Base-by-base conservation (phyloP, 2,113 vertebrate species). In the Tragelaphus strepsiceros region DNA sequence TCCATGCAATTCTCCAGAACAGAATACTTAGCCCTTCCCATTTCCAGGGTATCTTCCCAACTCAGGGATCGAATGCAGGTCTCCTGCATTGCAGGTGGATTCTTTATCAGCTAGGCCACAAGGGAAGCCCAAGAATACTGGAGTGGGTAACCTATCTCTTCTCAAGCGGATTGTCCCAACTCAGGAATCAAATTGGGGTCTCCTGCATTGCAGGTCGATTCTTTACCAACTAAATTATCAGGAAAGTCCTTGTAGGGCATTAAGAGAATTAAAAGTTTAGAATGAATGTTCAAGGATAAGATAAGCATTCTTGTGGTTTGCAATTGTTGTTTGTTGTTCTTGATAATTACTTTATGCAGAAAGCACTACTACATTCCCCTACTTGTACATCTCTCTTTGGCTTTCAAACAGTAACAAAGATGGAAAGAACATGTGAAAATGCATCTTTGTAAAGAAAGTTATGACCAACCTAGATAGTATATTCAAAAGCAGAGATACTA, bases 241-340 rank as follows among this genome's bases (percentile, higher is more conserved):
- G 64, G 32, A n/a, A 35, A 67, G 8, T 8, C 32, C 64, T 67
- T 67, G 32, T 5, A 56, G 51, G 16, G 30, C 3, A 89, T 71
- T 77, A 28, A 86, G 9, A 39, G 13, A 12, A 1, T 64, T 96
- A 22, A 83, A 91, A n/a, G 1, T 39, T 83, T 49, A 94, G 46
- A 19, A 16, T 54, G 15, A 71, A 15, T 3, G 1, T 35, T 71
- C 2, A 56, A 0, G 24, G 2, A 14, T 5, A 58, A 4, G 26
- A 54, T 39, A 58, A 80, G 56, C 4, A 77, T 32, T 92, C 83
- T 19, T 59, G 2, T 56, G 30, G 1, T 6, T 32, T 30, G 71
- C 53, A 43, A 12, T 24, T 62, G 2, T 17, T 67, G 16, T 88
- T 11, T 84, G 1, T 19, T 84, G 2, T 90, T 83, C 28, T 43